Evolutionary conservation across 1,140 invertebrate species (phyloP), one percentile per base, ranked within the genome.

Genomic region (Zaprionus camerounensis): DNA sequence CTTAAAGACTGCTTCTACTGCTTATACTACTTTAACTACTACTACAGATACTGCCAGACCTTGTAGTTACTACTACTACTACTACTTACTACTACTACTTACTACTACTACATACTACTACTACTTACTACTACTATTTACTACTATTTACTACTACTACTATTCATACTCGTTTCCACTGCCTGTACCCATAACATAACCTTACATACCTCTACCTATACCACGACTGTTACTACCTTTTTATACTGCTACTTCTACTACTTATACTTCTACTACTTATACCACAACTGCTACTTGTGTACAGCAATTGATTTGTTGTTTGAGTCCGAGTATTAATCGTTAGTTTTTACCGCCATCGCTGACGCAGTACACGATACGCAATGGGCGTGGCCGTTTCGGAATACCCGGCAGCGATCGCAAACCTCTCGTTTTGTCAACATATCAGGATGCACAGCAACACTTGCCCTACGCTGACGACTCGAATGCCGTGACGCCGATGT

Each of bases 381-480:
- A 97, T 92, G 96, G 96, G 66, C 94, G 96, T 36, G 95, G 96
- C 65, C 93, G 94, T 61, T 94, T 95, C 81, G 93, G 92, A 68
- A 94, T 94, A 72, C 95, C 96, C 17, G 96, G 96, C 76, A 96
- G 96, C 56, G 98, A 99, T 93, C 95, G 97, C 71, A 99, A 99
- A 92, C 98, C 98, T 4, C 94, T 99, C 68, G 98, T 99, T 51
- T 94, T 98, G 61, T 98, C 97, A 81, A 98, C 97, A 61, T 98
- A 98, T 94, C 94, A 99, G 91, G 98, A 99, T 93, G 98, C 98
- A 66, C 97, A 99, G 93, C 98, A 98, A 94, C 97, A 99, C 93
- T 95, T 99, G 85, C 98, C 98, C 15, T 99, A 98, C 93, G 98
- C 98, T 28, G 98, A 99, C 93, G 98, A 99, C 93, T 99, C 98